Base-by-base conservation (phyloP, 2,888 invertebrate species). In the Liodrosophila aerea region DNA sequence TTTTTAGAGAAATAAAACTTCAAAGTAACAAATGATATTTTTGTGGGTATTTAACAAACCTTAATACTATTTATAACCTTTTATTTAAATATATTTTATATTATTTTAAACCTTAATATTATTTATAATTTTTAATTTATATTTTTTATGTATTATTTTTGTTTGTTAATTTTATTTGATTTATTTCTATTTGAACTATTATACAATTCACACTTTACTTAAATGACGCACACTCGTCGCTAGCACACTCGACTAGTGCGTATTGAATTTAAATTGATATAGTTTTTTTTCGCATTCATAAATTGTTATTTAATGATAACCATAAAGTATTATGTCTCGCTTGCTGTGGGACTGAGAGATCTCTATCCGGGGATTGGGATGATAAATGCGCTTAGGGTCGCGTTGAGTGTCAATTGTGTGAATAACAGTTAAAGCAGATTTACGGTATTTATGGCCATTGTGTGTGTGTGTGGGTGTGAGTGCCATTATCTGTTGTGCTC, bases 321-420 rank as follows among this genome's bases (percentile, higher is more conserved):
- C 76, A 71, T 40, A 72, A 47, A 67, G 75, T 66, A 75, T 67
- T 69, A 75, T 61, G 51, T 46, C 62, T 51, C 59, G 61, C 49
- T 59, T 41, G 22, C n/a, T 15, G 33, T n/a, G 57, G 31, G 44
- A 8, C 16, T 34, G 52, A 8, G n/a, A 9, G 33, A 27, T 37
- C 34, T 7, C 11, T 34, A 12, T 1, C 8, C 7, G 5, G 63
- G 49, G 43, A 29, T 11, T 9, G 40, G 29, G 56, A 61, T 77
- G 85, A 84, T 81, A 64, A 77, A 82, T 77, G 62, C 53, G 71
- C 49, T 64, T 57, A 58, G 78, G 74, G 76, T 64, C 80, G 60
- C 73, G 64, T 58, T 78, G 64, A 64, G 64, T 70, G 71, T 77
- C 71, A 81, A 81, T 70, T 77, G 82, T 77, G 53, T 64, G 71